phyloP scores from a whole-genome alignment of 2,113 vertebrate species.

The Thinocorus orbignyianus region DNA sequence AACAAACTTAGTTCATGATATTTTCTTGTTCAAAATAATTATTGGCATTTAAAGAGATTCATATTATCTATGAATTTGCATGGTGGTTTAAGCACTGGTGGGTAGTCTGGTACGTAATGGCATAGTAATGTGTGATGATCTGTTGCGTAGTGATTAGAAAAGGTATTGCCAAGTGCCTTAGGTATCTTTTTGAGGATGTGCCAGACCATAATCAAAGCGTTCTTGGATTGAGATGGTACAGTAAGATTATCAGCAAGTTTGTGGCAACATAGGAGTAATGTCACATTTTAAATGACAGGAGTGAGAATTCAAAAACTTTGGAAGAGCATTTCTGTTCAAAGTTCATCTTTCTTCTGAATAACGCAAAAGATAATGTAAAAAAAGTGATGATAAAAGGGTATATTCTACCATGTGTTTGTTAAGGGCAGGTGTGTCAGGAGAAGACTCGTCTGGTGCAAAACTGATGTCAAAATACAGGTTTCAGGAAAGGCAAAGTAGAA shows the following conservation, averaged over 20 bases:
- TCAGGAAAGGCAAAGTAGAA: background rate
- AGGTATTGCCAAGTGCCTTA: background rate
- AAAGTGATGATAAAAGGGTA: background rate
- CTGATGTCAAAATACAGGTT: background rate
- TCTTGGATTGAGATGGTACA: background rate
- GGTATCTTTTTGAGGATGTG: background rate
- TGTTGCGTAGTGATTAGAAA: background rate
- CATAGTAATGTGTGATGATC: background rate
- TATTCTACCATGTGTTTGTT: background rate
- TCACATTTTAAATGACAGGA: background rate
- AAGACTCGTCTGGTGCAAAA: background rate
- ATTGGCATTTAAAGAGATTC: background rate
- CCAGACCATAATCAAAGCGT: background rate
- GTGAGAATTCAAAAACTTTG: background rate
- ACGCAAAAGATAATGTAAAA: background rate
- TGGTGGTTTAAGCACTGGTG: background rate
- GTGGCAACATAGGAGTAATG: background rate
- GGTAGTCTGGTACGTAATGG: background rate
- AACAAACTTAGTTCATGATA: background rate
- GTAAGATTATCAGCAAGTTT: background rate
- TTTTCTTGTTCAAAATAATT: background rate
- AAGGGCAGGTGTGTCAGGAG: background rate
- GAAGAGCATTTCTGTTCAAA: background rate
- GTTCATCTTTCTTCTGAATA: background rate
- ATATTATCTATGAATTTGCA: background rate